phyloP scores from a whole-genome alignment of 2,888 invertebrate species.

The Anarsia innoxiella region DNA sequence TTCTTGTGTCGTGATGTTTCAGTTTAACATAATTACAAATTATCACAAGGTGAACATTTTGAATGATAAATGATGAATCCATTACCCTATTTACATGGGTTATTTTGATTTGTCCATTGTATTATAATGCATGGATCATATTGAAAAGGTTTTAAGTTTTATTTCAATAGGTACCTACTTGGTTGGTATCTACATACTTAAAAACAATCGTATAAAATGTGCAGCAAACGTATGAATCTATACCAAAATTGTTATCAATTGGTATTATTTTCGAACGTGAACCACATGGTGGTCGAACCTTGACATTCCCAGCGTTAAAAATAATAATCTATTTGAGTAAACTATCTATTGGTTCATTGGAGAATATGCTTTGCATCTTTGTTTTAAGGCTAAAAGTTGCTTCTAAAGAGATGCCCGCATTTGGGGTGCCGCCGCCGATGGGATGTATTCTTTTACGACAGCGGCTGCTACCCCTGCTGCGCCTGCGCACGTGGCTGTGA shows the following conservation, averaged over 20 bases:
- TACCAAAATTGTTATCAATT: slow-evolving; percentile 42
- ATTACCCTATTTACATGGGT: slow-evolving; percentile 11
- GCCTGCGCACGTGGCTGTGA: slow-evolving; percentile 57
- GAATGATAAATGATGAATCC: slow-evolving; percentile 7
- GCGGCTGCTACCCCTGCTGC: slow-evolving; percentile 59
- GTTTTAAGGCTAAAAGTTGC: slow-evolving; percentile 32
- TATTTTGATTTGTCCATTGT: too few relatives aligned
- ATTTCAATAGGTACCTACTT: too few relatives aligned
- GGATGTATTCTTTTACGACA: slow-evolving; percentile 49
- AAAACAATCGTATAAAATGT: too few relatives aligned
- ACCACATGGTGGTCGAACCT: slow-evolving; percentile 66
- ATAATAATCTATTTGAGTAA: slow-evolving; percentile 64
- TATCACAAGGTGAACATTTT: slow-evolving; percentile 10
- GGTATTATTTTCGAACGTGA: slow-evolving; percentile 49
- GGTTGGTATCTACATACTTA: too few relatives aligned
- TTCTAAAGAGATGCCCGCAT: slow-evolving; percentile 45
- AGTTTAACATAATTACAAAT: slow-evolving; percentile 12
- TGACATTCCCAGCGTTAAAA: slow-evolving; percentile 71
- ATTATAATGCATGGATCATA: too few relatives aligned
- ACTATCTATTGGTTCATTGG: slow-evolving; percentile 21
- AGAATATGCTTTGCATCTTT: slow-evolving; percentile 35
- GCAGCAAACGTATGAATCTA: too few relatives aligned
- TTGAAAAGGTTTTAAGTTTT: too few relatives aligned
- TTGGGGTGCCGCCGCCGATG: too few relatives aligned
- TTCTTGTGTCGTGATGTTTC: slow-evolving; percentile 17